Evolutionary conservation across 2,797 vertebrate genomes (phyloP).

Genomic region (Phrynocephalus forsythii): DNA sequence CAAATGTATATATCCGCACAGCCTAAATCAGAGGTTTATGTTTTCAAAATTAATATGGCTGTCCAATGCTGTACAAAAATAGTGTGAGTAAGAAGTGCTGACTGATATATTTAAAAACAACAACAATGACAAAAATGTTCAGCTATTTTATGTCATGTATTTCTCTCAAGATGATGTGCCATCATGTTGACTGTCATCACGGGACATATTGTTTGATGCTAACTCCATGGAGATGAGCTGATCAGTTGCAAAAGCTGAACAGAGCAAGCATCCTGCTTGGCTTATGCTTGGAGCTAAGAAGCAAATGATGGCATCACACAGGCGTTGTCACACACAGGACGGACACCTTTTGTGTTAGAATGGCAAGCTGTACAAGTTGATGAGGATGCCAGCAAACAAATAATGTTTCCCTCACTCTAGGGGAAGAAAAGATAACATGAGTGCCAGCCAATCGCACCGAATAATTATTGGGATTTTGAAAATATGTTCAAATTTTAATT

Average conservation of each 20-base stretch:
- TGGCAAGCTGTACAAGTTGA: neutral
- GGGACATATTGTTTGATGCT: neutral
- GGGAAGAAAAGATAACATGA: neutral
- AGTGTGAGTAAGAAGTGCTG: fast-evolving
- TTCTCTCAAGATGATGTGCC: neutral
- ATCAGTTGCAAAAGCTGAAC: fast-evolving
- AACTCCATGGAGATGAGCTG: fast-evolving
- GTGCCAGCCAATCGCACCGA: fast-evolving
- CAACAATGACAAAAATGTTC: neutral
- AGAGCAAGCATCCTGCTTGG: neutral
- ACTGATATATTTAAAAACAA: no score
- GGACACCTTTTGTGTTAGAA: neutral
- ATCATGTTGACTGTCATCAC: neutral
- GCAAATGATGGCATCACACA: neutral
- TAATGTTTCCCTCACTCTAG: fast-evolving
- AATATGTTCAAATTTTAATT: conserved; percentile 35
- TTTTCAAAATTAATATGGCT: neutral
- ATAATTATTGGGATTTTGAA: conserved; percentile 10
- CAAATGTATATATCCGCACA: neutral
- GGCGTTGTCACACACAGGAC: fast-evolving
- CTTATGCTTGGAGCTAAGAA: neutral
- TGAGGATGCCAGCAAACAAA: neutral
- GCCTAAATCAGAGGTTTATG: fast-evolving
- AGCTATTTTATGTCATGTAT: neutral
- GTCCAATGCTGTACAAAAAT: fast-evolving